Base-by-base conservation (phyloP, 2,113 vertebrate genomes). In the Poecile atricapillus region DNA sequence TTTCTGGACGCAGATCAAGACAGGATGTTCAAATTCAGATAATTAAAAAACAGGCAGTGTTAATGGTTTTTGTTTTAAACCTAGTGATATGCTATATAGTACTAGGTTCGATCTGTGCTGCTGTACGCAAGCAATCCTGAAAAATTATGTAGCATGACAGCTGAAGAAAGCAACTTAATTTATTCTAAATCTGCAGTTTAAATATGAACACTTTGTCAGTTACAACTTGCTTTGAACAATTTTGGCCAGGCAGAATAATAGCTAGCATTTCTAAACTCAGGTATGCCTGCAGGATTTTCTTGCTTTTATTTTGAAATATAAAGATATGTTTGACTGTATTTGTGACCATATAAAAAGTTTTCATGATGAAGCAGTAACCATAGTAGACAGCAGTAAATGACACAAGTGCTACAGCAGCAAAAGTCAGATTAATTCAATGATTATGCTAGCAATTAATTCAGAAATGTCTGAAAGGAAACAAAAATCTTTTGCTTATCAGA, bases 391-490 rank as follows among this genome's bases (percentile, higher is more conserved):
- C 55, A 92, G 68, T 94, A 96, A 97, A 50, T 92, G 6, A 88
- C 52, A 83, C 14, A 71, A 90, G 23, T 79, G 65, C 25, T 83
- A 87, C 75, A 89, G 41, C 35, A 90, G 68, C 27, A 95, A 94
- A 89, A 75, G 73, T 75, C 31, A 73, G 56, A 85, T 93, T 89
- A 90, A 94, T 93, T 85, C 35, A 96, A 94, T 93, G 53, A 71
- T 64, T 62, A 53, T 55, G 63, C 59, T 90, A 90, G 71, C 80
- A 93, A 87, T 93, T 96, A 92, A 94, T 85, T 96, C 96, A 67
- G 60, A 96, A 97, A 95, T 94, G 44, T 46, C 87, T 96, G 33
- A 56, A 89, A 97, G 43, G 49, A 88, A 96, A 96, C 37, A 65
- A 53, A 81, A 95, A 93, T 22, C 11, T 93, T 96, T 94, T 89